Evolutionary conservation across 2,888 invertebrate genomes (phyloP).

Genomic region (Pseudococcus jackbeardsleyi): DNA sequence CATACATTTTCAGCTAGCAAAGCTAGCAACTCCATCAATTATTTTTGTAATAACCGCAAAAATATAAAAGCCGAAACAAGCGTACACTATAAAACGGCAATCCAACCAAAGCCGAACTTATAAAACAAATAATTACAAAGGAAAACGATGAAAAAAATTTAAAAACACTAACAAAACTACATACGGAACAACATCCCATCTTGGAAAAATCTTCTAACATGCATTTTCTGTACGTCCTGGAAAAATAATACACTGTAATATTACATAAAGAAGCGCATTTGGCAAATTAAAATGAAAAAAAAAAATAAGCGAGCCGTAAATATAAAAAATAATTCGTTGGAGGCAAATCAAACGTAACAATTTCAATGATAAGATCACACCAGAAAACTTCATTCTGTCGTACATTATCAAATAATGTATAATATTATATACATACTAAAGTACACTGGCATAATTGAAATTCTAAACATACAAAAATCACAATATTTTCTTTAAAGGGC

Average conservation of each 20-base stretch:
- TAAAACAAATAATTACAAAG: background rate
- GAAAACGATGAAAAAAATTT: slow-evolving; percentile 32
- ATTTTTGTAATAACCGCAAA: background rate
- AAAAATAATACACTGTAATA: slow-evolving; percentile 60
- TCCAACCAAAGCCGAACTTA: slow-evolving; percentile 38
- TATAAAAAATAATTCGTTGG: background rate
- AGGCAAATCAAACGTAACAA: background rate
- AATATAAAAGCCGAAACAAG: slow-evolving; percentile 27
- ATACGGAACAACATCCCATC: slow-evolving; percentile 61
- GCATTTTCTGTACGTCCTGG: slow-evolving; percentile 63
- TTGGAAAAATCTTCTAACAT: slow-evolving; percentile 63
- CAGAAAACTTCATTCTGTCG: background rate
- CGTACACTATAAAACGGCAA: background rate
- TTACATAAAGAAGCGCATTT: slow-evolving; percentile 8
- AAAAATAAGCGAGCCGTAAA: background rate
- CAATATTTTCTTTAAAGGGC: background rate
- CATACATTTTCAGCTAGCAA: no score
- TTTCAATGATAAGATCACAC: background rate
- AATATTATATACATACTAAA: no score
- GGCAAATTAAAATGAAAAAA: slow-evolving; percentile 27
- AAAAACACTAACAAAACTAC: slow-evolving; percentile 63
- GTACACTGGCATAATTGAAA: background rate
- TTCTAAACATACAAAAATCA: slow-evolving; percentile 2
- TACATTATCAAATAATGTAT: background rate
- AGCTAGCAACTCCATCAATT: background rate